Evolutionary conservation across 30 jellyfish, hydroid and myxozoan genomes (phyloP).

Genomic region (Rhopilema esculentum): DNA sequence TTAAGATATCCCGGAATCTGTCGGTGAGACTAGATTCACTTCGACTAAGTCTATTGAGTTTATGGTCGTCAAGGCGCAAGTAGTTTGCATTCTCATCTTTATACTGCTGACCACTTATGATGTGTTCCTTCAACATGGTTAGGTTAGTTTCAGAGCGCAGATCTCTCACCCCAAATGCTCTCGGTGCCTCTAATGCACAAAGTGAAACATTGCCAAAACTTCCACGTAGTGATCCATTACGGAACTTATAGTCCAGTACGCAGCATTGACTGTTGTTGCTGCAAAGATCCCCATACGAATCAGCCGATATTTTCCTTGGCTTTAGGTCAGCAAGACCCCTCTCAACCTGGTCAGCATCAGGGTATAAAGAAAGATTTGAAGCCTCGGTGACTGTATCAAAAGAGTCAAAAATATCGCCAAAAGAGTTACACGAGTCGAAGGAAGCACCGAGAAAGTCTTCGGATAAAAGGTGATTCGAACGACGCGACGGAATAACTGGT

Average conservation of each 20-base stretch:
- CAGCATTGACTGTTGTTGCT: constrained; percentile 2
- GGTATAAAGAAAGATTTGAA: constrained; percentile 29
- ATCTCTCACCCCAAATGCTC: constrained; percentile 56
- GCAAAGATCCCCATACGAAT: not conserved
- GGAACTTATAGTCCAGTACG: constrained; percentile 13
- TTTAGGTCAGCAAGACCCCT: constrained; percentile 29
- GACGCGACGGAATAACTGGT: constrained; percentile 12
- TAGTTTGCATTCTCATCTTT: constrained; percentile 30
- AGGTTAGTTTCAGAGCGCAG: constrained; percentile 63
- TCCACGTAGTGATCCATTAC: constrained; percentile 52
- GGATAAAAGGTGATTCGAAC: not conserved
- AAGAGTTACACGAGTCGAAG: constrained; percentile 53
- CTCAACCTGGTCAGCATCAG: constrained; percentile 61
- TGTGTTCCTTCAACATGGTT: constrained; percentile 50
- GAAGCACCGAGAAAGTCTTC: constrained; percentile 65
- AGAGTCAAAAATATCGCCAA: constrained; percentile 54
- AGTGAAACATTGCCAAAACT: constrained; percentile 69
- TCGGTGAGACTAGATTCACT: constrained; percentile 27
- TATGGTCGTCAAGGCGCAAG: not conserved
- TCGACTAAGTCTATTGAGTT: constrained; percentile 22
- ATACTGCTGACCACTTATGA: constrained; percentile 53
- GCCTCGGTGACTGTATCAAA: constrained; percentile 65
- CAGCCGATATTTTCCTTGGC: constrained; percentile 42
- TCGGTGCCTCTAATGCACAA: constrained; percentile 29
- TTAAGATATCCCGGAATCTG: constrained; percentile 32